Conservation (phyloP, 2,113 vertebrate species). For the Pao palembangensis region DNA sequence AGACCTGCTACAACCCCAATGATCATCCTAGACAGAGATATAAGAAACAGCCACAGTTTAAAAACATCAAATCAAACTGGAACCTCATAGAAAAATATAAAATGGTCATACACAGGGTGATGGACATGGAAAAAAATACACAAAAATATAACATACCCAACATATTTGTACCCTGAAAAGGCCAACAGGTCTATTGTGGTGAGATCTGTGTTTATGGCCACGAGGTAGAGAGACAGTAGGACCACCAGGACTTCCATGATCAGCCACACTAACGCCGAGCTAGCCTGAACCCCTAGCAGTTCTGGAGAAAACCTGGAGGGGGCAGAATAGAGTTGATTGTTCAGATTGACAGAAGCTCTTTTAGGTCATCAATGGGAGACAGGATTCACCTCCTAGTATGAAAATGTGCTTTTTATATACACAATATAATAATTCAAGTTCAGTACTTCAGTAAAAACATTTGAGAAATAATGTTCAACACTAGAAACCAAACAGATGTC, state of each 20-base stretch:
- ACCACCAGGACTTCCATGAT: constrained; percentile 84
- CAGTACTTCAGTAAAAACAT: no score
- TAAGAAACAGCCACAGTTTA: background rate
- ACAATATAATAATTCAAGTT: no score
- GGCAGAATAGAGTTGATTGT: background rate
- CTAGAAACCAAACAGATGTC: no score
- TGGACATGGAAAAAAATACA: background rate
- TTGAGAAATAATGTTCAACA: no score
- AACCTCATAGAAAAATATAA: background rate
- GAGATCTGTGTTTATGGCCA: constrained; percentile 85
- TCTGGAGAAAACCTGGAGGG: constrained; percentile 84
- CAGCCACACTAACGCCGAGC: constrained; percentile 87
- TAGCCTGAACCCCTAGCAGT: constrained; percentile 89
- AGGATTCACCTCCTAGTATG: no score
- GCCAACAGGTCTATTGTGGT: constrained; percentile 88
- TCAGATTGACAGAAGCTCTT: background rate
- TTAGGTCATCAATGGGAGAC: no score
- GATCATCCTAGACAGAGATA: constrained; percentile 80
- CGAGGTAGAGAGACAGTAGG: constrained; percentile 85
- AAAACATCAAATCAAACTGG: no score
- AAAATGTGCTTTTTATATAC: no score
- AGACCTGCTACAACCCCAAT: constrained; percentile 81
- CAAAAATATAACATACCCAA: constrained; percentile 75
- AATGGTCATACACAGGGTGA: background rate
- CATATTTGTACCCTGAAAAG: constrained; percentile 91